Base-by-base conservation (phyloP, 2,797 vertebrate genomes). In the Eulemur coronatus region DNA sequence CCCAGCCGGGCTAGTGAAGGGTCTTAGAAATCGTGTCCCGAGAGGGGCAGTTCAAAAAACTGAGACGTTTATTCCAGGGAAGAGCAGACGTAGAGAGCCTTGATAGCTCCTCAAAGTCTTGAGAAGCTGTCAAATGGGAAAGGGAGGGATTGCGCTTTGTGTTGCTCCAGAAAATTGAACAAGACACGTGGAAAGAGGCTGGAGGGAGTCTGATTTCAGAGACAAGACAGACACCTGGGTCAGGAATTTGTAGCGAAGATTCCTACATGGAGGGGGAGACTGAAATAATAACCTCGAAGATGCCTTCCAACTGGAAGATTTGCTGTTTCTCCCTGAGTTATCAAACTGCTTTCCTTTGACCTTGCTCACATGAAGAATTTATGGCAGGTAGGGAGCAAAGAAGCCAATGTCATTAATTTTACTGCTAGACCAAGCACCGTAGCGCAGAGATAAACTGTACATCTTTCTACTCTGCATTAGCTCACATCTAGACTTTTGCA, bases 261-360 rank as follows among this genome's bases (percentile, higher is more conserved):
- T 92, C 81, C 85, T 91, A 20, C 75, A 5, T 15, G 20, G 50
- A 85, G 81, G 81, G 67, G 95, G 95, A 89, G 94, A 76, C 55
- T 81, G 65, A 69, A 94, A 94, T 65, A 95, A 84, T 59, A 96
- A 70, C 46, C 67, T 92, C 81, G 14, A 94, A 17, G 78, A 33
- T 84, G 70, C 79, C 69, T 78, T 92, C 73, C 72, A 38, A 38
- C 15, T 41, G 61, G 69, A 81, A 82, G 85, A 89, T 9, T 78
- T 63, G 61, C 4, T 91, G 61, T 75, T 92, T 87, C 57, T 87
- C 92, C 89, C 80, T 63, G 30, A 69, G 38, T 89, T 70, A 38
- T 52, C 69, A 70, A 96, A 65, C 46, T 87, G 46, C 35, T 46
- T 52, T 85, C 69, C 69, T 75, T 59, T 78, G 86, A 61, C 82